Evolutionary conservation across 2,888 invertebrate genomes (phyloP).

Genomic region (Mesopsocus fuscifrons): DNA sequence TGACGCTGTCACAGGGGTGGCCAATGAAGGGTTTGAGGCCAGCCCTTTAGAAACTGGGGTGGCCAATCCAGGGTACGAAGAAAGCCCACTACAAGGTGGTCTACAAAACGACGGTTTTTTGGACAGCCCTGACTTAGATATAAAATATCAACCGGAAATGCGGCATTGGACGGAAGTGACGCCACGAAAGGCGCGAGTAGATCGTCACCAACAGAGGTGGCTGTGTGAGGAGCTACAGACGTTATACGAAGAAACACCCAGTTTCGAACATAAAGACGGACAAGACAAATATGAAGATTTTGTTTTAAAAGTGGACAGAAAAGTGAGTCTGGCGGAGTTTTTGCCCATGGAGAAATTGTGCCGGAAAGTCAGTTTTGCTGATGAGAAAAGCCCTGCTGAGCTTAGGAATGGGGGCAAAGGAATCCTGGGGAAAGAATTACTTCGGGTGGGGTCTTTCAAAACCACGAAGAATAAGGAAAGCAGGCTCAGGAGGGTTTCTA

Average conservation of each 20-base stretch:
- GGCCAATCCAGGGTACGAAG: not conserved
- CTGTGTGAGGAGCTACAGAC: not conserved
- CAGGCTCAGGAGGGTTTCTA: no score
- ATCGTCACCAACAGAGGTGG: not conserved
- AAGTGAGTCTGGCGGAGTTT: not conserved
- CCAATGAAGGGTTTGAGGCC: not conserved
- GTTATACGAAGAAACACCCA: not conserved
- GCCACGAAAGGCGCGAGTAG: not conserved
- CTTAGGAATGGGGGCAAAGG: no score
- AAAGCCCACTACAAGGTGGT: not conserved
- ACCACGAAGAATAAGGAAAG: no score
- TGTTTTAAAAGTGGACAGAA: no score
- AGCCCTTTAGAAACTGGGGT: not conserved
- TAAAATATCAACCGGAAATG: not conserved
- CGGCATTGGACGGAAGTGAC: not conserved
- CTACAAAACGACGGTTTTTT: not conserved
- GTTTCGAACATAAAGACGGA: not conserved
- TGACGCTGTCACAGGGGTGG: not conserved
- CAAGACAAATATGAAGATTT: not conserved
- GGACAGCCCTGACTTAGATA: not conserved
- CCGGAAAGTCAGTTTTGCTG: no score
- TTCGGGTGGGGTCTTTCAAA: slow-evolving; percentile 22
- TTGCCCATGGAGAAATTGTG: not conserved
- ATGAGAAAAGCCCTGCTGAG: no score
- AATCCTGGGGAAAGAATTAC: slow-evolving; percentile 6